These are phyloP conservation scores for Palythoa grandis DNA, from an alignment of 92 coral and sea anemone genomes.

Conservation along the genomic window DNA sequence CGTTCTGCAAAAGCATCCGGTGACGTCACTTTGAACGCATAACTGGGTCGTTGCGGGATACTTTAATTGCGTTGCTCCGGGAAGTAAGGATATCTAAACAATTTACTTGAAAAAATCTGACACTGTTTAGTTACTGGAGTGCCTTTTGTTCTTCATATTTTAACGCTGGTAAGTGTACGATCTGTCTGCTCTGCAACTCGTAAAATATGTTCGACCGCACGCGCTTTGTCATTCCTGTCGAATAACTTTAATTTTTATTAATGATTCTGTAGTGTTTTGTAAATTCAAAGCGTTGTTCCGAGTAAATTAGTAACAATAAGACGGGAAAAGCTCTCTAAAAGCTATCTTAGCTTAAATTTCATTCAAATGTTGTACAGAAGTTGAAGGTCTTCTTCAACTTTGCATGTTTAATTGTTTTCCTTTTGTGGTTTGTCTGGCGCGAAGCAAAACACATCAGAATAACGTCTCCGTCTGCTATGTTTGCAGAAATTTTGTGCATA, in stretches of 20 bases:
- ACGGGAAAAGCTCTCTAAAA: not conserved
- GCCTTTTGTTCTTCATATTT: not conserved
- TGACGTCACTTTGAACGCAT: slow-evolving; percentile 38
- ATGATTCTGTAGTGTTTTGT: not conserved
- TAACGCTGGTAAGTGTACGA: slow-evolving; percentile 17
- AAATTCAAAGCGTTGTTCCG: not conserved
- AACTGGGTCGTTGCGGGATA: slow-evolving; percentile 35
- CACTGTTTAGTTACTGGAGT: slow-evolving; percentile 30
- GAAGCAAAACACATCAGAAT: not conserved
- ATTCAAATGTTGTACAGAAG: not conserved
- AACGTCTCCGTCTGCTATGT: too few relatives aligned
- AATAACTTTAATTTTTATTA: not conserved
- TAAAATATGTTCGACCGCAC: not conserved
- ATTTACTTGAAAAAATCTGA: slow-evolving; percentile 14
- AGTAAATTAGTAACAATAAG: not conserved
- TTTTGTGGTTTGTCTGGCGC: not conserved
- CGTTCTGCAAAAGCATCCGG: slow-evolving; percentile 17
- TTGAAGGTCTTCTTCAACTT: not conserved
- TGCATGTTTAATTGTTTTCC: not conserved
- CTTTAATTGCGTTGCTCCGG: slow-evolving; percentile 19
- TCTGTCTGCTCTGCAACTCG: not conserved
- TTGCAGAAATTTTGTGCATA: slow-evolving; percentile 3
- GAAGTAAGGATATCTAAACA: slow-evolving; percentile 2
- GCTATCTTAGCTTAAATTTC: not conserved
- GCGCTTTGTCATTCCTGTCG: not conserved